phyloP scores from a whole-genome alignment of 2,113 vertebrate genomes.

The Entomyzon cyanotis region DNA sequence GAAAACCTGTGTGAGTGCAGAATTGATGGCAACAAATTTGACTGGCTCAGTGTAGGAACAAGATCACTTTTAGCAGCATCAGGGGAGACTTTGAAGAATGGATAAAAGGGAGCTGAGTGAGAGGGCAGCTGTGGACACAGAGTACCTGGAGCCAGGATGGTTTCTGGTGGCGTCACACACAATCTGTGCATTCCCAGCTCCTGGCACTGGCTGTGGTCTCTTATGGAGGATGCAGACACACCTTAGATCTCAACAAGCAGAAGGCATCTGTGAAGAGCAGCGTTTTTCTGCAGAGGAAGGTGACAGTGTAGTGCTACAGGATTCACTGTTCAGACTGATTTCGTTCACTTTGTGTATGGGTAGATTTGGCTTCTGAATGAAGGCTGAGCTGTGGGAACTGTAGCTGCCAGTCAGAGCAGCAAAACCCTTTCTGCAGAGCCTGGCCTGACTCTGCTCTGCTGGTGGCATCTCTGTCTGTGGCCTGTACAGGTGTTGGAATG shows the following conservation, averaged over 20 bases:
- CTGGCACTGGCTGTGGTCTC: neutral
- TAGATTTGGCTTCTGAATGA: neutral
- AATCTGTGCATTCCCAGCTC: neutral
- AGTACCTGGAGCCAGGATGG: neutral
- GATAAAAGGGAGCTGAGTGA: neutral
- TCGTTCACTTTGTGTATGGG: neutral
- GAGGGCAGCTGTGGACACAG: neutral
- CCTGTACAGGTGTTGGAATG: neutral
- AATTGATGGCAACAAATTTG: neutral
- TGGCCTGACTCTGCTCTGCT: neutral
- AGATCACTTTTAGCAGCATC: neutral
- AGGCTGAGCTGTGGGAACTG: neutral
- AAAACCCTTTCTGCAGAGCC: neutral
- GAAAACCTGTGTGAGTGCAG: neutral
- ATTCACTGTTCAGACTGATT: neutral
- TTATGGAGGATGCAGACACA: neutral
- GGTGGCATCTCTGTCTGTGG: neutral
- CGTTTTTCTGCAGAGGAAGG: neutral
- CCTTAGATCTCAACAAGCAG: neutral
- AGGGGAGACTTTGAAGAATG: neutral
- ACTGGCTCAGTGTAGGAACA: rapidly evolving
- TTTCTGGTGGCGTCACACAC: neutral
- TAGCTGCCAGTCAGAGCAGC: neutral
- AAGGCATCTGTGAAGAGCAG: neutral
- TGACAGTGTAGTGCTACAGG: neutral